Conservation (phyloP, 2,113 vertebrate species). For the Chaetura pelagica region DNA sequence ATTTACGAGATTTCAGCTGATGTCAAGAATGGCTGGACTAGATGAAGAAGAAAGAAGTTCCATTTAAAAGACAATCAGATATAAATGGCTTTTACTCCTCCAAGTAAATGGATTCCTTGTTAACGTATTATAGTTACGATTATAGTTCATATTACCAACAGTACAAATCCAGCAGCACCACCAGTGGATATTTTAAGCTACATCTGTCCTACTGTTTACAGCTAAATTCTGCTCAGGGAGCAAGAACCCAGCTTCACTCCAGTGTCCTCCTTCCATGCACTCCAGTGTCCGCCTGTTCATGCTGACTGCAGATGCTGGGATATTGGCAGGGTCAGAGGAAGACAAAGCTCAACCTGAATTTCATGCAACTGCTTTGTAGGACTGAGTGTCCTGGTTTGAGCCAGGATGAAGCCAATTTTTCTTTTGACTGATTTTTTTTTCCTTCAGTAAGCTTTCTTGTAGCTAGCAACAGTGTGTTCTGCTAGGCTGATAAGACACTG, state of each 20-base stretch:
- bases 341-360: not conserved
- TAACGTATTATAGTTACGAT: not conserved
- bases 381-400: too few species aligned
- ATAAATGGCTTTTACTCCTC: not conserved
- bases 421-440: too few species aligned
- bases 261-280: accelerated
- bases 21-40: not conserved
- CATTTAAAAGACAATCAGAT: not conserved
- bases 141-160: accelerated
- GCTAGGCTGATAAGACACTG: too few species aligned
- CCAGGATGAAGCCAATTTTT: too few species aligned
- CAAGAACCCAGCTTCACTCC: not conserved
- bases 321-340: not conserved
- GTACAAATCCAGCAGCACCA: not conserved
- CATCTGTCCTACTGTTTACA: not conserved
- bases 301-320: accelerated
- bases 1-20: not conserved
- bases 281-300: accelerated
- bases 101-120: not conserved
- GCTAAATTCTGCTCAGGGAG: not conserved
- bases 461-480: too few species aligned
- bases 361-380: not conserved
- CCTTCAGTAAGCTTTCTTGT: too few species aligned
- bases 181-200: not conserved
- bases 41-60: not conserved